Evolutionary conservation across 2,113 vertebrate species (phyloP).

Genomic region (Rynchops niger): DNA sequence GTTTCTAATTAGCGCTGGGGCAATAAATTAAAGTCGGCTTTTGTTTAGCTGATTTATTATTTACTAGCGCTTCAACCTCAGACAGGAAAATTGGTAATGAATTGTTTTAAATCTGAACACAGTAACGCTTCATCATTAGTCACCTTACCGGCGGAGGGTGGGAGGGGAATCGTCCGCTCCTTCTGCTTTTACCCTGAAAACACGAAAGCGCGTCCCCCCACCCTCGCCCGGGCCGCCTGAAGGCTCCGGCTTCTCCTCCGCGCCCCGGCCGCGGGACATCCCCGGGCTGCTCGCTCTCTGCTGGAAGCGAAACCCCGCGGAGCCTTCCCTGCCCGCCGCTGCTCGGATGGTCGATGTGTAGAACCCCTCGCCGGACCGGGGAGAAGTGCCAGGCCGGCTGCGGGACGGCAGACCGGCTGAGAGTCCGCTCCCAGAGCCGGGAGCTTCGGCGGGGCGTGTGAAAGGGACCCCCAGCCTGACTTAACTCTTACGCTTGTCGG

Average conservation of each 20-base stretch:
- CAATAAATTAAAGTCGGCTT: conserved; percentile 81
- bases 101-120: conserved; percentile 75
- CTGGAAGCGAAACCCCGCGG: neutral
- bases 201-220: neutral
- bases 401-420: neutral
- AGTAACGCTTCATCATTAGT: conserved; percentile 62
- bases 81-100: conserved; percentile 74
- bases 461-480: neutral
- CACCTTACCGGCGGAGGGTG: neutral
- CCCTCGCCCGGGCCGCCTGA: neutral
- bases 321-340: neutral
- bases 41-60: conserved; percentile 85
- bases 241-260: neutral
- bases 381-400: neutral
- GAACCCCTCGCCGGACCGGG: neutral
- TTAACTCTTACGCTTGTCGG: neutral
- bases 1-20: conserved; percentile 80
- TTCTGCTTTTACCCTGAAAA: neutral
- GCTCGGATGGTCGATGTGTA: neutral
- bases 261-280: neutral
- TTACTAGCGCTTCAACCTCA: conserved; percentile 72
- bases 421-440: neutral
- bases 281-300: neutral
- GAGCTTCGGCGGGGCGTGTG: neutral
- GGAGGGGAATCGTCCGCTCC: neutral